These are phyloP conservation scores for Trichoplusia ni DNA, from an alignment of 1,140 invertebrate genomes.

Conservation along the genomic window DNA sequence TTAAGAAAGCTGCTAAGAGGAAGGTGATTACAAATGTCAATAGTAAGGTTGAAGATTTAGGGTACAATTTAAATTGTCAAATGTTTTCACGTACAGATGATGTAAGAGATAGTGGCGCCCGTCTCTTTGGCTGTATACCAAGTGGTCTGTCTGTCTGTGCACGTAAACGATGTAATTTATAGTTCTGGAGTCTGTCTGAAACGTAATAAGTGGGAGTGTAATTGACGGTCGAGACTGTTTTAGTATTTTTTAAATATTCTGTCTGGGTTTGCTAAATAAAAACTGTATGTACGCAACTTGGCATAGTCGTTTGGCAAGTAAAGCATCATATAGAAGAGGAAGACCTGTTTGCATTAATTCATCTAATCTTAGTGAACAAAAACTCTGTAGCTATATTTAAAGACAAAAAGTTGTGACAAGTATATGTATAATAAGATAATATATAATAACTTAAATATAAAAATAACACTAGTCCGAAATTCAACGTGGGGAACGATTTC, in stretches of 20 bases:
- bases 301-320: too few species aligned
- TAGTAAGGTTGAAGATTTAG: neutral
- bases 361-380: too few species aligned
- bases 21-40: neutral
- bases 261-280: neutral
- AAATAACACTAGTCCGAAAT: neutral
- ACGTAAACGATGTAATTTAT: constrained; percentile 35
- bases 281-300: too few species aligned
- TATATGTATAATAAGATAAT: too few species aligned
- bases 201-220: constrained; percentile 16
- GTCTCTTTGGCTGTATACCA: constrained; percentile 57
- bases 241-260: neutral
- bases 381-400: too few species aligned
- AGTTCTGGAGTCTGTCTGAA: constrained; percentile 33
- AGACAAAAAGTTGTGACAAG: too few species aligned
- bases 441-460: too few species aligned
- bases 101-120: constrained; percentile 33
- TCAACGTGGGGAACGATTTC: constrained; percentile 8
- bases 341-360: too few species aligned
- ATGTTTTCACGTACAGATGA: constrained; percentile 5
- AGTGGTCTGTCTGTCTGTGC: constrained; percentile 43
- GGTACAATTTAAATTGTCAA: constrained; percentile 4
- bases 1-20: neutral
- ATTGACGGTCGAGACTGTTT: neutral
- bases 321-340: too few species aligned